These are phyloP conservation scores for Podarcis cretensis DNA, from an alignment of 2,113 vertebrate genomes.

Conservation along the genomic window DNA sequence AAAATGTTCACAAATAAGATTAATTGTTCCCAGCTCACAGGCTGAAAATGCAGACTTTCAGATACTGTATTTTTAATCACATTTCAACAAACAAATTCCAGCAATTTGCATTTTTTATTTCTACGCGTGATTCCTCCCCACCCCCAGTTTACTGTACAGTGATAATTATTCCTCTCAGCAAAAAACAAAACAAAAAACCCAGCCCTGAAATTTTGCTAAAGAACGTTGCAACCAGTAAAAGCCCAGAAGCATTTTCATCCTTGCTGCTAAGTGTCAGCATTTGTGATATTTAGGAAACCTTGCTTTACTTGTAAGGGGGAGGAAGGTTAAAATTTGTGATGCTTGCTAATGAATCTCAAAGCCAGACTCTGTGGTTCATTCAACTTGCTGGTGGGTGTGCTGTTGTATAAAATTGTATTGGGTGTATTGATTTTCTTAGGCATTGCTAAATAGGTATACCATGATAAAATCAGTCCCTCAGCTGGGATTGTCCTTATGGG, in stretches of 20 bases:
- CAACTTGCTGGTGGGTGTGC: neutral
- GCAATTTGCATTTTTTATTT: conserved; percentile 40
- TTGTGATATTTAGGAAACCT: conserved; percentile 14
- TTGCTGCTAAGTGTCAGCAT: conserved; percentile 38
- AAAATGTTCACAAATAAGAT: conserved; percentile 5
- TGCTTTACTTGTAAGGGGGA: neutral
- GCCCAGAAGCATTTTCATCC: conserved; percentile 28
- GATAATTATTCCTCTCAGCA: conserved; percentile 62
- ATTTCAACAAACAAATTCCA: conserved; percentile 42
- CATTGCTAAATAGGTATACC: neutral
- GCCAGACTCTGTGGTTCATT: neutral
- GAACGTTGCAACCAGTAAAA: conserved; percentile 40
- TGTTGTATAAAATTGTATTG: neutral
- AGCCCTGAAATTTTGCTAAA: neutral
- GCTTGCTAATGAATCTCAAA: neutral
- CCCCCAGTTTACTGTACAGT: conserved; percentile 19
- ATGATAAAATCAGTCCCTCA: neutral
- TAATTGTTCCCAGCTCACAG: conserved; percentile 1
- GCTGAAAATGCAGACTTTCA: conserved; percentile 1
- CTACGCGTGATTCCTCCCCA: neutral
- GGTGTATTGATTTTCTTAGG: neutral
- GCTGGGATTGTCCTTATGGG: neutral
- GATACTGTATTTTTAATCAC: conserved; percentile 17
- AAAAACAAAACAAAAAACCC: neutral
- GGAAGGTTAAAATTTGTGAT: neutral